Conservation (phyloP, 2,113 vertebrate species). For the Corythornis cristatus region DNA sequence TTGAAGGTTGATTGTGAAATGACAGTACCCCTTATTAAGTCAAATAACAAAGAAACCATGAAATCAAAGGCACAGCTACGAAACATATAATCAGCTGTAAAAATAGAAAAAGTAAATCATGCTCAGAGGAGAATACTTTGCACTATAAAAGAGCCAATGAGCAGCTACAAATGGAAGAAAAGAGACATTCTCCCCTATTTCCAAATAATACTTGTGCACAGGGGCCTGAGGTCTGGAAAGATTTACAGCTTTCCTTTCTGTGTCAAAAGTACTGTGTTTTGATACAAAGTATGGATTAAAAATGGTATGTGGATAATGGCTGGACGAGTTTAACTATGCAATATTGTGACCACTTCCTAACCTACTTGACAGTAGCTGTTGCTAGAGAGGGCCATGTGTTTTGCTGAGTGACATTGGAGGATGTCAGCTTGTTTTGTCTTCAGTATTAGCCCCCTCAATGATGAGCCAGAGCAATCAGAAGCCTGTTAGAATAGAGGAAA, state of each 20-base stretch:
- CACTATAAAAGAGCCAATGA: not conserved
- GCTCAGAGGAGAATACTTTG: not conserved
- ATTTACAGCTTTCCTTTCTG: not conserved
- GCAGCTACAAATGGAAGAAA: not conserved
- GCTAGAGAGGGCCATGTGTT: not conserved
- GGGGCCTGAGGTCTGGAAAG: not conserved
- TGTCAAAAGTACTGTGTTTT: not conserved
- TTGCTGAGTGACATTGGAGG: not conserved
- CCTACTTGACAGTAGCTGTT: not conserved
- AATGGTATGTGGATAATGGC: not conserved
- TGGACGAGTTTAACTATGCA: constrained; percentile 22
- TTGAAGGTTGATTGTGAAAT: not conserved
- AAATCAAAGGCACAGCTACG: not conserved
- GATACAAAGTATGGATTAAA: constrained; percentile 30
- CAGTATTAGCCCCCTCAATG: not conserved
- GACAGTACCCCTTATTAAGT: not conserved
- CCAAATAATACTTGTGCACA: not conserved
- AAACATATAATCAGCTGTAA: not conserved
- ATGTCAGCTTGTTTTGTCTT: constrained; percentile 20
- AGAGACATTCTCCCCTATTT: not conserved
- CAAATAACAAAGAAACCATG: not conserved
- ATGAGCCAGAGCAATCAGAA: constrained; percentile 45
- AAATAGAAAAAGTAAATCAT: not conserved
- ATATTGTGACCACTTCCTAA: constrained; percentile 30
- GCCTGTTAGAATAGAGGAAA: constrained; percentile 66